Evolutionary conservation across 2,797 vertebrate genomes (phyloP), one percentile per base, ranked within the genome.

Genomic region (Euphonia xanthogaster): DNA sequence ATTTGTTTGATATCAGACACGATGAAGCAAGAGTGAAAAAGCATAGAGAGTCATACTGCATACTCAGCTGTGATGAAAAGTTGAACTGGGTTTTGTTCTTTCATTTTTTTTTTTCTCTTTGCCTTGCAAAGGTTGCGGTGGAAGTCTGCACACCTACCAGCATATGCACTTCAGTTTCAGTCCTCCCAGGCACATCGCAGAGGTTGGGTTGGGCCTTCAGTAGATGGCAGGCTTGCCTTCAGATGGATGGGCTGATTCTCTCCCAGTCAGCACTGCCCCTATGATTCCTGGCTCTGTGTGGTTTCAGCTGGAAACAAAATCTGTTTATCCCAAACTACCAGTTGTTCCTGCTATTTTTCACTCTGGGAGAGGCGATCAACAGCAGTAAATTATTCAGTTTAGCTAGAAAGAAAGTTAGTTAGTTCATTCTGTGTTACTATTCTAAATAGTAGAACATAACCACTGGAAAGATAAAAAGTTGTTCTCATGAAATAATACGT

Each of bases 241-340:
- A 25, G 14, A 39, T 28, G 70, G 42, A 8, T 30, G 25, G 31
- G 5, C 71, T 44, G 13, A 23, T 19, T 25, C 58, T 2, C 33
- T 44, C 58, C 24, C 57, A 44, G 67, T 42, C 61, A 65, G 54
- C 51, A 31, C 24, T 5, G 50, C 28, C 44, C 3, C 4, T 44
- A 0, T 4, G n/a, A 33, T 67, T 61, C 27, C 53, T 28, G 62
- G 13, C 63, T 76, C 10, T 8, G 21, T 14, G 42, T 44, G 28
- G n/a, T 73, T 96, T 82, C 83, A 88, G 53, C 48, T 91, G 63
- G 77, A 93, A 89, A 63, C 53, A 50, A 70, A 92, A 75, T 37
- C 35, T 93, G 35, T 78, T 92, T 93, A 50, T 75, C 20, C 77
- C 55, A 61, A 95, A 48, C 48, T 54, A 91, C 35, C 77, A 40